phyloP scores from a whole-genome alignment of 2,888 invertebrate species.

The Chrysolina americana region DNA sequence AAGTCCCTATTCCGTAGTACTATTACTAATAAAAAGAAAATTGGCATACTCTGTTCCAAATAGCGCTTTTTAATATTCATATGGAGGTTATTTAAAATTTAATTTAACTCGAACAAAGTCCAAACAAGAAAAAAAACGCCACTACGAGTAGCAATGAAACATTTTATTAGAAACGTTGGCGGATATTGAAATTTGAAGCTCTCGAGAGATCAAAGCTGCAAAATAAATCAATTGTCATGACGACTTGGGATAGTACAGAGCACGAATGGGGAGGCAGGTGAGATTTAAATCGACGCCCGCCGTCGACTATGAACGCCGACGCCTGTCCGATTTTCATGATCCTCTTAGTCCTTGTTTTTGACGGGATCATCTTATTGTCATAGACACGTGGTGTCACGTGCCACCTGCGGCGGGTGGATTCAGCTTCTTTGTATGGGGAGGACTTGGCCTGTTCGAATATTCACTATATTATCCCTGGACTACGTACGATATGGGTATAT shows the following conservation, averaged over 20 bases:
- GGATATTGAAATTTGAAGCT: constrained; percentile 42
- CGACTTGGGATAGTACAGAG: constrained; percentile 37
- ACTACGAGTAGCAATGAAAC: constrained; percentile 28
- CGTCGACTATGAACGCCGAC: constrained; percentile 37
- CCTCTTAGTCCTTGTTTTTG: constrained; percentile 57
- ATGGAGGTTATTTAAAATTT: constrained; percentile 44
- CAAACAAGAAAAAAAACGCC: constrained; percentile 27
- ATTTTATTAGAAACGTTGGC: constrained; percentile 38
- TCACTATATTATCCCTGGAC: too few relatives aligned
- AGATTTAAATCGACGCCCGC: constrained; percentile 44
- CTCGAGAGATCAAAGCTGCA: constrained; percentile 49
- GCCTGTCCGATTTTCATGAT: constrained; percentile 51
- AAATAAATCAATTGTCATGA: constrained; percentile 53
- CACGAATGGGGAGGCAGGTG: constrained; percentile 49
- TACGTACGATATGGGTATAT: not conserved
- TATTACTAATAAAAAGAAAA: constrained; percentile 27
- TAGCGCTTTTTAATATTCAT: constrained; percentile 32
- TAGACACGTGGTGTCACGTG: constrained; percentile 60
- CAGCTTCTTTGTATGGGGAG: not conserved
- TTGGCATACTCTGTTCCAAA: constrained; percentile 1
- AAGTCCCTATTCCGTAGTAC: not conserved
- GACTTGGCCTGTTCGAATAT: not conserved
- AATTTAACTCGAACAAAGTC: constrained; percentile 34
- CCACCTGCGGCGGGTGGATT: constrained; percentile 58
- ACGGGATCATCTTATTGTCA: constrained; percentile 59